These are phyloP conservation scores for Mormyrops boulengeri DNA, from an alignment of 2,797 vertebrate genomes.

Conservation along the genomic window DNA sequence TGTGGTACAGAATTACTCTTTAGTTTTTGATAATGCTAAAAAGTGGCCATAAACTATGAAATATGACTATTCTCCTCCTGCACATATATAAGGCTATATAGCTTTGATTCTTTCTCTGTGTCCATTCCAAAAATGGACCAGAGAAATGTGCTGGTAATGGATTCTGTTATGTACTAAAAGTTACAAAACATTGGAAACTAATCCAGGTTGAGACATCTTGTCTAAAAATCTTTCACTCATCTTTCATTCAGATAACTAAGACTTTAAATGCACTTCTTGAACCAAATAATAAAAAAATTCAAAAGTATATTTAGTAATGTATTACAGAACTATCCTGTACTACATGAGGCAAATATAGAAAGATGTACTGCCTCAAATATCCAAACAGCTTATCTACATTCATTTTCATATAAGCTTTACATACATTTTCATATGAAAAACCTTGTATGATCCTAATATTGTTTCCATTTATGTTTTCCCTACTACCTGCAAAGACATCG, in stretches of 20 bases:
- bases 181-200: neutral
- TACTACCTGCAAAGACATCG: neutral
- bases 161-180: neutral
- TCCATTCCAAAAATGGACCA: neutral
- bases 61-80: conserved; percentile 34
- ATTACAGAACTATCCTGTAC: neutral
- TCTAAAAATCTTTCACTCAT: neutral
- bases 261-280: neutral
- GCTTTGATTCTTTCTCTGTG: neutral
- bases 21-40: conserved; percentile 38
- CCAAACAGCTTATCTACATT: neutral
- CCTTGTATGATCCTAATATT: neutral
- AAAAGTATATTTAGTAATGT: neutral
- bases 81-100: conserved; percentile 24
- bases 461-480: conserved; percentile 1
- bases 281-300: neutral
- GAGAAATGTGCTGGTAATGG: neutral
- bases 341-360: neutral
- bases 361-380: neutral
- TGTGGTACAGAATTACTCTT: conserved; percentile 45
- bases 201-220: neutral
- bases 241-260: neutral
- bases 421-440: neutral
- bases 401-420: neutral
- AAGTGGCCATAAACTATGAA: conserved; percentile 14